Percentiles rank a stretch among this genome's conserved stretches.
Conservation (phyloP, 2,113 vertebrate species). For the Neopipo cinnamomea region DNA sequence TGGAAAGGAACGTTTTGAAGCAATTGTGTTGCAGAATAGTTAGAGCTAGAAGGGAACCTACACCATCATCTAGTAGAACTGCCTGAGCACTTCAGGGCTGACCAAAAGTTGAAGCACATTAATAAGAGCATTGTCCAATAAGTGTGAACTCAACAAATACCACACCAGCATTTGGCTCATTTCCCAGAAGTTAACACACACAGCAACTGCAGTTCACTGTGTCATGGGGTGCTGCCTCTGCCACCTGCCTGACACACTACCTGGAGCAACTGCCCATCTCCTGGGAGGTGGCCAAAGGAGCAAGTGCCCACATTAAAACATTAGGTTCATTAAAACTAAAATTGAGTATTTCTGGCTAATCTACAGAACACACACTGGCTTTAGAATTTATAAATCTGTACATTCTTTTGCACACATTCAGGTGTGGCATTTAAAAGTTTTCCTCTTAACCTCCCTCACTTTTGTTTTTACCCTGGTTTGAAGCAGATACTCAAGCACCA, state of each 20-base stretch:
- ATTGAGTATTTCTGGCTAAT: background rate
- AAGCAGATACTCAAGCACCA: background rate
- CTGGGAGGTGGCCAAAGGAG: background rate
- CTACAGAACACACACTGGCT: background rate
- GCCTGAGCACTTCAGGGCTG: too few species aligned
- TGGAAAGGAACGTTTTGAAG: background rate
- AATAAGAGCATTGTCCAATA: background rate
- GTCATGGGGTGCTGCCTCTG: background rate
- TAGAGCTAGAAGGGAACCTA: background rate
- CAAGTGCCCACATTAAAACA: background rate
- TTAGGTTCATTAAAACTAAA: background rate
- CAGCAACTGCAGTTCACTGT: background rate
- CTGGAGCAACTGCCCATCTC: background rate
- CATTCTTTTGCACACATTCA: background rate
- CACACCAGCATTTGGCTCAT: background rate
- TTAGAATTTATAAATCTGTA: background rate
- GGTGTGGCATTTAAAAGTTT: background rate
- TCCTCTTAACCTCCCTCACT: background rate
- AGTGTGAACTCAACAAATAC: background rate
- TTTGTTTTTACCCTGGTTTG: background rate
- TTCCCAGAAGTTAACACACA: background rate
- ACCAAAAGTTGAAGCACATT: background rate
- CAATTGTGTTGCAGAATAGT: background rate
- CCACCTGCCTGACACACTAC: too few species aligned
- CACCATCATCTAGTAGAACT: background rate